Evolutionary conservation across 1,140 invertebrate species (phyloP), one percentile per base, ranked within the genome.

Genomic region (Adelges cooleyi): DNA sequence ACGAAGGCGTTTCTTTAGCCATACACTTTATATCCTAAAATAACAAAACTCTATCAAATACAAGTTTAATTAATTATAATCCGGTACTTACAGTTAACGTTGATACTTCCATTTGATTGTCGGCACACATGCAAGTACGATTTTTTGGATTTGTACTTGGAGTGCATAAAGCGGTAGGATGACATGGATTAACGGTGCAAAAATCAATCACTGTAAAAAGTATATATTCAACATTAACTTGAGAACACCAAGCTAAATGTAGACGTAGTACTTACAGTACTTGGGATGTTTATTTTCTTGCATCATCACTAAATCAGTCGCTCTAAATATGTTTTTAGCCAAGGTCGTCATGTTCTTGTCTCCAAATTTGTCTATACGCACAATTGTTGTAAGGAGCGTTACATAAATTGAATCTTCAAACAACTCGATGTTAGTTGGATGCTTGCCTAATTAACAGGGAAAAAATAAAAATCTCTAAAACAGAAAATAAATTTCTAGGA

Each of bases 301-400:
- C 18, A 87, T 71, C 10, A 87, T 81, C n/a, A 82, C 73, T 69
- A 87, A 78, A 71, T 85, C 83, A 3, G 80, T 80, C 18, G 82
- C 78, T 70, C 80, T 77, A 27, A 76, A 74, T 8, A 82, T 29
- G 8, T 82, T 79, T 69, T 79, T 75, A 0, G 80, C 76, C 62
- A 86, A 71, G 67, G 77, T 77, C 5, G 77, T 80, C 2, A 76
- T 71, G 66, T 82, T 79, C 36, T 77, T 78, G 48, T 71, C 70
- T 6, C 83, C 83, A 75, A 87, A 88, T 72, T 90, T 90, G 71
- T 85, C 79, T 70, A 89, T 74, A 68, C 79, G 78, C n/a, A 84
- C 74, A 42, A 89, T 78, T 78, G 11, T 79, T 77, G 68, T 81
- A 4, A 87, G 66, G 65, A 62, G 42, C 18, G 66, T 48, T 38